Evolutionary conservation across 2,113 vertebrate species (phyloP).

Genomic region (Tapirus terrestris): DNA sequence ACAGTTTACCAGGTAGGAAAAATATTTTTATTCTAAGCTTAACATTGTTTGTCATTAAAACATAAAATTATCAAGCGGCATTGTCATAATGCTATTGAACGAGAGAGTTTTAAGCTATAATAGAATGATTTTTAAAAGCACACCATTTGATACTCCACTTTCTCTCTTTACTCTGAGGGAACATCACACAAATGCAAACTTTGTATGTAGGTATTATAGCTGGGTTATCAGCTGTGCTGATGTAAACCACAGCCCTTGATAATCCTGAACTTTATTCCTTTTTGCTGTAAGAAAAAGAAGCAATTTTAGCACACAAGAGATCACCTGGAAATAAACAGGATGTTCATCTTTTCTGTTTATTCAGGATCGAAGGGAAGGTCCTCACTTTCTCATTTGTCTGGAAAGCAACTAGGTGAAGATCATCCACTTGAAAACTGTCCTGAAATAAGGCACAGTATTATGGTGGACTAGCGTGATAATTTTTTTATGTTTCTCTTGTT

Average conservation of each 20-base stretch:
- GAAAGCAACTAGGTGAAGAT: neutral
- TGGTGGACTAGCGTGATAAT: neutral
- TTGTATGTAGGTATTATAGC: neutral
- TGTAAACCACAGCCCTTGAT: neutral
- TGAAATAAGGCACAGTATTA: neutral
- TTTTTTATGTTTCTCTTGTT: neutral
- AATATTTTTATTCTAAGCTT: neutral
- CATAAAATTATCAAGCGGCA: neutral
- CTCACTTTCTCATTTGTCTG: neutral
- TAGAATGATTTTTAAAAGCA: neutral
- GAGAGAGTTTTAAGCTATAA: neutral
- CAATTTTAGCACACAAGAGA: neutral
- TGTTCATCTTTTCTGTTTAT: neutral
- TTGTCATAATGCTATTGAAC: neutral
- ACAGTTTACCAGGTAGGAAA: neutral
- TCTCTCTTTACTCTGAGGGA: conserved; percentile 1
- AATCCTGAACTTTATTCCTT: conserved; percentile 28
- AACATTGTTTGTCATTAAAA: neutral
- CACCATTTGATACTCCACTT: neutral
- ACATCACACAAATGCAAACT: neutral
- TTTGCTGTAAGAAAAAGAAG: neutral
- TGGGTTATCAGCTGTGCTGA: neutral
- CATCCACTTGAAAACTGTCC: neutral
- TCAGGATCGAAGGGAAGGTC: neutral
- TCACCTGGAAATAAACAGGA: neutral